Conservation (phyloP, 2,888 invertebrate genomes). For the Gasteruption jaculator region DNA sequence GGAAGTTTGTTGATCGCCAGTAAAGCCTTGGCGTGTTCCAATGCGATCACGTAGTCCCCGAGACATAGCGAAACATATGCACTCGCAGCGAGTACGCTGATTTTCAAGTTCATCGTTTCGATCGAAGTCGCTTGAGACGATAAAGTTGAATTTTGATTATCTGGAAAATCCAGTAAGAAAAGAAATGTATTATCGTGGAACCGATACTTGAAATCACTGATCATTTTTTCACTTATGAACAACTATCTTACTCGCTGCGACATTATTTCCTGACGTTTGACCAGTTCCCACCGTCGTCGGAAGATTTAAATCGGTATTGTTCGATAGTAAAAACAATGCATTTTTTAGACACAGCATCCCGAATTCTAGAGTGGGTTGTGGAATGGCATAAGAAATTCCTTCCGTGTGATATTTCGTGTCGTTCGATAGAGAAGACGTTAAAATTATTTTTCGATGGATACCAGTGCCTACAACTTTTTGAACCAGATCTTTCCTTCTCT, state of each 20-base stretch:
- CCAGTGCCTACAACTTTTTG: conserved; percentile 59
- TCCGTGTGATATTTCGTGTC: conserved; percentile 58
- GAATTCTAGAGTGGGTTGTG: conserved; percentile 84
- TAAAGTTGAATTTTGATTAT: conserved; percentile 28
- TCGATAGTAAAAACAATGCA: conserved; percentile 68
- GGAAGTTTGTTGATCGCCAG: conserved; percentile 69
- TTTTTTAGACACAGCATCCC: conserved; percentile 84
- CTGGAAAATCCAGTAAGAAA: conserved; percentile 20
- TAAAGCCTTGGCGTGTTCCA: conserved; percentile 73
- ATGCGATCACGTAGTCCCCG: conserved; percentile 76
- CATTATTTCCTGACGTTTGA: too few species aligned
- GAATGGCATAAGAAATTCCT: conserved; percentile 78
- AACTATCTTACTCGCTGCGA: too few species aligned
- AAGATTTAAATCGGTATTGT: conserved; percentile 33
- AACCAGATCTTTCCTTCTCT: conserved; percentile 59
- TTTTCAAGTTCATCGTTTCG: conserved; percentile 48
- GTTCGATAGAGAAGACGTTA: conserved; percentile 56
- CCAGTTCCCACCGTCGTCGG: conserved; percentile 28
- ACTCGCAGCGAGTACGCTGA: conserved; percentile 69
- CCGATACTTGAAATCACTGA: too few species aligned
- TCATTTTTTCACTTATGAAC: too few species aligned
- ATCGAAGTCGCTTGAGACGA: conserved; percentile 32
- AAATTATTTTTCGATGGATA: conserved; percentile 60
- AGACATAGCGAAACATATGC: conserved; percentile 82
- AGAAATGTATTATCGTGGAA: conserved; percentile 1